Percentiles rank a stretch among this genome's conserved stretches.
phyloP scores from a whole-genome alignment of 2,797 vertebrate genomes.

The Lagodon rhomboides region DNA sequence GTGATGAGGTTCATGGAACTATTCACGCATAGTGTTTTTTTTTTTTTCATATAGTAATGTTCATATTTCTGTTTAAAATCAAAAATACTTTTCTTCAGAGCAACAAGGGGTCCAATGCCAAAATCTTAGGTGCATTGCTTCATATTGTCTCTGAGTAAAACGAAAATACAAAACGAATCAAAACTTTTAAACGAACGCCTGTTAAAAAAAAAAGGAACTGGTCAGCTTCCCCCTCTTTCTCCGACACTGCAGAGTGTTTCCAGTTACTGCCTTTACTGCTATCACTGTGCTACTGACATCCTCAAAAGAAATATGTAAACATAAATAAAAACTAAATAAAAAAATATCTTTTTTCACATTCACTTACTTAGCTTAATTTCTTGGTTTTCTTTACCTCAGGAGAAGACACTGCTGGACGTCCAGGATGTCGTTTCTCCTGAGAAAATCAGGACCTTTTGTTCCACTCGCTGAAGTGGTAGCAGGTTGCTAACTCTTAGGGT shows the following conservation, averaged over 20 bases:
- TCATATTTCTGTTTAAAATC: slow-evolving; percentile 80
- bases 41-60: slow-evolving; percentile 65
- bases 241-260: slow-evolving; percentile 49
- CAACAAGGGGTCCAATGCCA: slow-evolving; percentile 71
- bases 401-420: slow-evolving; percentile 74
- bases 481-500: slow-evolving; percentile 61
- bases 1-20: slow-evolving; percentile 74
- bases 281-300: slow-evolving; percentile 75
- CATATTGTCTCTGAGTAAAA: slow-evolving; percentile 77
- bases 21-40: slow-evolving; percentile 74
- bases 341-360: slow-evolving; percentile 86
- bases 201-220: slow-evolving; percentile 38
- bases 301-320: slow-evolving; percentile 76
- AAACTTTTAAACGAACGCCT: slow-evolving; percentile 52
- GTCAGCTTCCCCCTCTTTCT: slow-evolving; percentile 53
- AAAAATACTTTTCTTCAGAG: slow-evolving; percentile 81
- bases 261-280: slow-evolving; percentile 48
- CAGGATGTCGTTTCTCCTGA: slow-evolving; percentile 64
- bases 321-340: slow-evolving; percentile 81
- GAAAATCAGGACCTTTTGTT: slow-evolving; percentile 66
- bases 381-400: slow-evolving; percentile 79
- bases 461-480: slow-evolving; percentile 56
- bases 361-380: slow-evolving; percentile 85
- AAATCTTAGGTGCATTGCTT: slow-evolving; percentile 67
- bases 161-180: slow-evolving; percentile 71